phyloP scores from a whole-genome alignment of 2,888 invertebrate genomes.

The Bruchidius siliquastri region DNA sequence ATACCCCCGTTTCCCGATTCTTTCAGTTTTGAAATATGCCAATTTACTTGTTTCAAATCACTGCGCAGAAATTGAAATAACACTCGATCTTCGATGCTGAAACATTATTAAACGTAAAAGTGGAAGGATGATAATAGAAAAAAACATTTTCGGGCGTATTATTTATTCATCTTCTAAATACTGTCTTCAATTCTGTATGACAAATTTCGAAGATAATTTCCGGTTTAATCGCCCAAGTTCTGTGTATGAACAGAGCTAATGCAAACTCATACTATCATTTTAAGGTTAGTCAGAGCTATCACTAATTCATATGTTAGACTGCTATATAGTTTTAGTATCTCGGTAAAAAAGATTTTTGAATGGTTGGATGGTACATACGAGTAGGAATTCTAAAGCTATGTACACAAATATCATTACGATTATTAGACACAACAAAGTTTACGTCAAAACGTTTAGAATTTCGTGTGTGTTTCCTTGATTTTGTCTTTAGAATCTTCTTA shows the following conservation, averaged over 20 bases:
- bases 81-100: too few relatives aligned
- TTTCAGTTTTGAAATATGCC: too few relatives aligned
- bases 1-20: too few relatives aligned
- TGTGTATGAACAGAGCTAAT: neutral
- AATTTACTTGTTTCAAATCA: too few relatives aligned
- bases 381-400: neutral
- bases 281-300: neutral
- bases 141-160: neutral
- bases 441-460: too few relatives aligned
- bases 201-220: neutral
- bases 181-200: neutral
- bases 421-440: neutral
- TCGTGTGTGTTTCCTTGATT: too few relatives aligned
- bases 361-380: neutral
- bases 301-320: neutral
- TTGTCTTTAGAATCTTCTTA: too few relatives aligned
- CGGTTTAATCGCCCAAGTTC: neutral
- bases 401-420: neutral
- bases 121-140: too few relatives aligned
- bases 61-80: too few relatives aligned
- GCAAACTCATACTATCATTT: neutral
- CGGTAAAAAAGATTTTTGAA: neutral
- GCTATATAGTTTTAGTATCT: neutral
- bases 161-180: neutral
- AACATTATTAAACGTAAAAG: too few relatives aligned